Evolutionary conservation across 2,888 invertebrate species (phyloP).

Genomic region (Lepidocyrtoides sp.): DNA sequence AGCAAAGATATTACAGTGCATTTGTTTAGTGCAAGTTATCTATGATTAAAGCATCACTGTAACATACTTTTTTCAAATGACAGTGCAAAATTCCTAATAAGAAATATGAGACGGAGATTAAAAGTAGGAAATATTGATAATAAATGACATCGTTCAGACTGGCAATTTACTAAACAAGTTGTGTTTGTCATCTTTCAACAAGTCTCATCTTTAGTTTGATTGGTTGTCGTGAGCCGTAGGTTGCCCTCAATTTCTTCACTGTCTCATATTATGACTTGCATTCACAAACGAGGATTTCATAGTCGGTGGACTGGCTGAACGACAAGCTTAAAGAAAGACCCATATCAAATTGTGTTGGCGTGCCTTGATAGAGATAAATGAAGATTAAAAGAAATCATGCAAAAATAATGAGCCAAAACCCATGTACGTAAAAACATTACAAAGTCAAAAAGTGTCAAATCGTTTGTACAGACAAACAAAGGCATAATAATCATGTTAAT

Average conservation of each 20-base stretch:
- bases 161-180: not conserved
- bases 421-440: not conserved
- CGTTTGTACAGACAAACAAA: not conserved
- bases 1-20: too few relatives aligned
- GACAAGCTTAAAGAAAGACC: not conserved
- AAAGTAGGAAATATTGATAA: not conserved
- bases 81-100: constrained; percentile 9
- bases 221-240: not conserved
- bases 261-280: too few relatives aligned
- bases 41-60: not conserved
- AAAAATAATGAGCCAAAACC: constrained; percentile 22
- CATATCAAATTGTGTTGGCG: constrained; percentile 1
- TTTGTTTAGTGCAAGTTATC: not conserved
- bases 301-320: too few relatives aligned
- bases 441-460: not conserved
- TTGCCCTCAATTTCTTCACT: not conserved
- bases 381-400: not conserved
- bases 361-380: constrained; percentile 9
- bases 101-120: not conserved
- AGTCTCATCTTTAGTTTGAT: not conserved
- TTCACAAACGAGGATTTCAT: too few relatives aligned
- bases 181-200: not conserved
- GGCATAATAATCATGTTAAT: not conserved
- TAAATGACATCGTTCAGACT: not conserved
- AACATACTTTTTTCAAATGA: not conserved